Base-by-base conservation (phyloP, 2,888 invertebrate genomes). In the Yponomeuta malinellus region DNA sequence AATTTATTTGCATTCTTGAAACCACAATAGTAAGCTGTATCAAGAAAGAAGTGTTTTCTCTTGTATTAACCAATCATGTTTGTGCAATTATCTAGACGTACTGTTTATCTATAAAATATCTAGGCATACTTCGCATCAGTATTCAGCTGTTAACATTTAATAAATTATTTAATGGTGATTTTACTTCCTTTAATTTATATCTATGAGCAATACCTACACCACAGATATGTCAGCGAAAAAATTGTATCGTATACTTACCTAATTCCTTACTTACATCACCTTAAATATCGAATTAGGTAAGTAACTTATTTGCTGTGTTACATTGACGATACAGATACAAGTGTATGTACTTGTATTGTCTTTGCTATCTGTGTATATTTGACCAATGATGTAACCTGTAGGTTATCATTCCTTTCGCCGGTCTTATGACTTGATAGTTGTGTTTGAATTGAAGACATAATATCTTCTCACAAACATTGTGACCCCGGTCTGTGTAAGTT, bases 131-230 rank as follows among this genome's bases (percentile, higher is more conserved):
- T 68, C 37, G 79, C 78, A 79, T 77, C 89, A 88, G 89, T 90
- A 90, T 91, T 88, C 81, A 81, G 88, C 76, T 87, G 88, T 90
- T 90, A 83, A 84, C 80, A 63, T 82, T 84, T 83, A 92, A 85
- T 90, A 90, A 90, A 89, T 84, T 86, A 88, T 87, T 85, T 87
- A 87, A 87, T 86, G 86, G 81, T 85, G 78, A 75, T 72, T 43
- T n/a, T 37, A 1, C 33, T 6, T 8, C n/a, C 33, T 74, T 72
- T 70, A 66, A 64, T 75, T 75, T 74, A 75, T 80, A 78, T 0
- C 43, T 43, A 43, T 43, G 6, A 43, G 43, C 9, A 43, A 43
- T 43, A 43, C 43, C 43, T 43, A 8, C 43, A 43, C 6, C 6
- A 43, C 43, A 8, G 43, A 8, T 43, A 5, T 43, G 43, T 6